Percentiles rank a stretch among this genome's conserved stretches.
Conservation (phyloP, 2,888 invertebrate genomes). For the Drosophila buzzatii region DNA sequence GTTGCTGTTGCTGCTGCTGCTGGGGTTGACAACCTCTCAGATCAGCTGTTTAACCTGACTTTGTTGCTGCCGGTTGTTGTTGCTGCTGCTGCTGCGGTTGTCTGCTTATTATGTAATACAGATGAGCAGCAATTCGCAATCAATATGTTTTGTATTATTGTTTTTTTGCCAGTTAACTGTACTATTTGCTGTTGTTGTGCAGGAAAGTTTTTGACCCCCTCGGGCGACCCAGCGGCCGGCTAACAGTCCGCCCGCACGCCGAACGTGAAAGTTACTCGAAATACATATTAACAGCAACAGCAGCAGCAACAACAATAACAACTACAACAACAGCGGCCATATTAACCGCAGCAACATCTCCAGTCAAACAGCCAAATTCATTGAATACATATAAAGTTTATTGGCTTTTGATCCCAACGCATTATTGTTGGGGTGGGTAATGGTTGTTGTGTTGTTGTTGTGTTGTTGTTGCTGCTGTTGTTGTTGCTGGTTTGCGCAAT, state of each 20-base stretch:
- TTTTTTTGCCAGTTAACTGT: slow-evolving; percentile 55
- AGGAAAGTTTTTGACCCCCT: slow-evolving; percentile 62
- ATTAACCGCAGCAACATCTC: slow-evolving; percentile 37
- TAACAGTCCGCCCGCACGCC: slow-evolving; percentile 22
- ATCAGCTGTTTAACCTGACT: slow-evolving; percentile 63
- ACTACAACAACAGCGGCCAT: slow-evolving; percentile 2
- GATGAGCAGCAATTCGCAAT: slow-evolving; percentile 55
- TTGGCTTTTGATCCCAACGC: slow-evolving; percentile 79
- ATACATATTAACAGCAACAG: slow-evolving; percentile 31
- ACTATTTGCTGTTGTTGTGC: slow-evolving; percentile 20
- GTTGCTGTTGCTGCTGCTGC: slow-evolving; percentile 9
- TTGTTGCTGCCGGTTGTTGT: slow-evolving; percentile 41
- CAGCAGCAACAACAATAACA: slow-evolving; percentile 2
- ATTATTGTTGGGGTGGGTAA: slow-evolving; percentile 83
- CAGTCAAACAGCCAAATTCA: slow-evolving; percentile 53
- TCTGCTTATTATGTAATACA: slow-evolving; percentile 66
- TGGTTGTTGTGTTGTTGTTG: slow-evolving; percentile 61
- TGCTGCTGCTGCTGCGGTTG: slow-evolving; percentile 19
- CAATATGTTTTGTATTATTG: slow-evolving; percentile 25
- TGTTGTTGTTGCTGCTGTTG: slow-evolving; percentile 25
- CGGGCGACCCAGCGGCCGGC: slow-evolving; percentile 19
- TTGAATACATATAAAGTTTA: slow-evolving; percentile 71
- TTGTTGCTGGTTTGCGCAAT: slow-evolving; percentile 51
- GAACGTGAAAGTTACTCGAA: slow-evolving; percentile 66
- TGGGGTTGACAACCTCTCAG: slow-evolving; percentile 72